These are phyloP conservation scores for Bombus balteatus DNA, from an alignment of 1,140 invertebrate genomes.

Conservation along the genomic window DNA sequence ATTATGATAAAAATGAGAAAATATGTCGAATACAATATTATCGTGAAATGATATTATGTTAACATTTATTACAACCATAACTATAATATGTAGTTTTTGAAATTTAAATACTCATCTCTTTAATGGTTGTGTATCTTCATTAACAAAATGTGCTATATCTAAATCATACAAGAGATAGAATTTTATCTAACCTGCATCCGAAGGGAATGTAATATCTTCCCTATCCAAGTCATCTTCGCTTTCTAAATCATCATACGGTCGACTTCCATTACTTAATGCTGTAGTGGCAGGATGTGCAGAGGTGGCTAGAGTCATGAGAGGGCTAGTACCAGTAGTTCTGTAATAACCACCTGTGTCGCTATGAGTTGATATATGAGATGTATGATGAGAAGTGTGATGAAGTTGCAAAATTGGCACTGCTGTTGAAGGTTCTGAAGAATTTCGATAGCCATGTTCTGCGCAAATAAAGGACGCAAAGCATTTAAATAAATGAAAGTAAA, in stretches of 20 bases:
- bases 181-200: constrained; percentile 86
- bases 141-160: background rate
- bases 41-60: too few species aligned
- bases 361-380: constrained; percentile 76
- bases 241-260: constrained; percentile 92
- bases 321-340: constrained; percentile 82
- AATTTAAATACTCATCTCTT: too few species aligned
- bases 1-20: too few species aligned
- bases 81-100: too few species aligned
- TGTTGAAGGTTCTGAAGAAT: constrained; percentile 77
- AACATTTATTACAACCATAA: too few species aligned
- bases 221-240: constrained; percentile 94
- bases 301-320: constrained; percentile 81
- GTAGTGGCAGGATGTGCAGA: constrained; percentile 81
- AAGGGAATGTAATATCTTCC: constrained; percentile 93
- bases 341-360: constrained; percentile 77
- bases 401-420: constrained; percentile 76
- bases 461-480: constrained; percentile 16
- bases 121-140: too few species aligned
- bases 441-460: constrained; percentile 78
- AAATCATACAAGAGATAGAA: background rate
- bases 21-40: too few species aligned
- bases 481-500: constrained; percentile 2
- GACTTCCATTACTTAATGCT: constrained; percentile 84
- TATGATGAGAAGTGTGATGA: constrained; percentile 75